Percentiles rank a stretch among this genome's conserved stretches.
Evolutionary conservation across 2,797 vertebrate genomes (phyloP).

Genomic region (Caiman crocodilus): DNA sequence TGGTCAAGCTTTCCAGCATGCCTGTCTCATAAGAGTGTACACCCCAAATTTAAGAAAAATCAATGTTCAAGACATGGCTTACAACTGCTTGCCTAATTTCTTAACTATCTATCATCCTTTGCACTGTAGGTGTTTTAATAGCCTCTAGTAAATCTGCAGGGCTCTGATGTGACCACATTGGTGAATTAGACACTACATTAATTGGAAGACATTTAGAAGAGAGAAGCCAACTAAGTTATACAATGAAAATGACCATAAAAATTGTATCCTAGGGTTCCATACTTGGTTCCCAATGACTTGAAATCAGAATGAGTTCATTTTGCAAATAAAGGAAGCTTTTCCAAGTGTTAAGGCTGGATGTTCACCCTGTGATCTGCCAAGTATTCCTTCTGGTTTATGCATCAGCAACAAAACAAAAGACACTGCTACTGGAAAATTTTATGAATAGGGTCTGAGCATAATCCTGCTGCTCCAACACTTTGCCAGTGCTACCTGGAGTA

Average conservation of each 20-base stretch:
- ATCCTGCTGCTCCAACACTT: no score
- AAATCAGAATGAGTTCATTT: neutral
- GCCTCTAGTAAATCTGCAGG: neutral
- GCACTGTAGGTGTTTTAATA: neutral
- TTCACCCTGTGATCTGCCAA: neutral
- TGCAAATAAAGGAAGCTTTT: neutral
- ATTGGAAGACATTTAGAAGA: neutral
- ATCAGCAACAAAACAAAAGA: no score
- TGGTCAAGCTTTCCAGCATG: conserved; percentile 5
- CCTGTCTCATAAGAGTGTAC: neutral
- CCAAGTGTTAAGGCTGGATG: neutral
- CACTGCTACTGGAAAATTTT: no score
- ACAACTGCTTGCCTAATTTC: neutral
- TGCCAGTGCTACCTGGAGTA: no score
- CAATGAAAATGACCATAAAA: neutral
- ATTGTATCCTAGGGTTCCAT: neutral
- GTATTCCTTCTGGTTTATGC: neutral
- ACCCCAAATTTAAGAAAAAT: conserved; percentile 23
- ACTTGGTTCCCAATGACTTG: neutral
- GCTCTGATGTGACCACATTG: neutral
- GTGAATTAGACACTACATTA: neutral
- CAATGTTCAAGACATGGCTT: neutral
- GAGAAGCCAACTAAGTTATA: neutral
- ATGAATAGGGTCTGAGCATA: no score
- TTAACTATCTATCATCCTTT: neutral